A percentile compares a stretch with the other conserved stretches of the same genome.
These are phyloP conservation scores for Hylaea fasciaria DNA, from an alignment of 2,888 invertebrate species.

Conservation along the genomic window DNA sequence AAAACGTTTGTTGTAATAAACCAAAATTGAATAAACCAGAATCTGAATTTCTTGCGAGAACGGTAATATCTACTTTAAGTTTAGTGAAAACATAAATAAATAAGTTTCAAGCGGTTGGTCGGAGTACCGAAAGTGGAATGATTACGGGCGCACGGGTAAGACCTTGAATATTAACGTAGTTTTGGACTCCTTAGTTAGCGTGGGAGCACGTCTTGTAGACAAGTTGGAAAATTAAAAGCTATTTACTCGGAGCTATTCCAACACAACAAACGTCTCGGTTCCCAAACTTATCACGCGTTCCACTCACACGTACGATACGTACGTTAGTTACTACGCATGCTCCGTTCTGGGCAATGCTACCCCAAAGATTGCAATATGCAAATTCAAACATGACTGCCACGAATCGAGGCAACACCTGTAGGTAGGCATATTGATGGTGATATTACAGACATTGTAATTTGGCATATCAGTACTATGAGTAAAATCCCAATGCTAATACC, in stretches of 20 bases:
- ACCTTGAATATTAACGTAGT: conserved; percentile 58
- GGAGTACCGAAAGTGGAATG: conserved; percentile 41
- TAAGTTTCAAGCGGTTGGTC: conserved; percentile 41
- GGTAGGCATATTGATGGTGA: conserved; percentile 17
- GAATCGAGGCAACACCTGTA: background rate
- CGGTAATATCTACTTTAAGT: conserved; percentile 45
- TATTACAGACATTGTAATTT: conserved; percentile 18
- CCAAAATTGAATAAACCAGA: conserved; percentile 47
- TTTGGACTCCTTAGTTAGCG: conserved; percentile 48
- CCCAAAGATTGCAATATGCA: conserved; percentile 36
- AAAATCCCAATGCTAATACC: too few relatives aligned
- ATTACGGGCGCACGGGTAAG: conserved; percentile 43
- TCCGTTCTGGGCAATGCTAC: conserved; percentile 8
- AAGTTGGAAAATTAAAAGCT: conserved; percentile 57
- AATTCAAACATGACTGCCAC: conserved; percentile 23
- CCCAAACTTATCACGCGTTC: conserved; percentile 17
- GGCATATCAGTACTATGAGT: conserved; percentile 14
- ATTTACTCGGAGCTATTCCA: conserved; percentile 48
- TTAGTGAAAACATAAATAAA: conserved; percentile 52
- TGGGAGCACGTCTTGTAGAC: conserved; percentile 54
- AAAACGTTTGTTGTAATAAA: conserved; percentile 45
- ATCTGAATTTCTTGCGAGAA: conserved; percentile 45
- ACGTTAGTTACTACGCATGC: conserved; percentile 14
- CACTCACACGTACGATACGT: conserved; percentile 1
- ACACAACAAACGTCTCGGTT: conserved; percentile 28